These are phyloP conservation scores for Xylocopa sonorina DNA, from an alignment of 1,140 invertebrate genomes.

Conservation along the genomic window DNA sequence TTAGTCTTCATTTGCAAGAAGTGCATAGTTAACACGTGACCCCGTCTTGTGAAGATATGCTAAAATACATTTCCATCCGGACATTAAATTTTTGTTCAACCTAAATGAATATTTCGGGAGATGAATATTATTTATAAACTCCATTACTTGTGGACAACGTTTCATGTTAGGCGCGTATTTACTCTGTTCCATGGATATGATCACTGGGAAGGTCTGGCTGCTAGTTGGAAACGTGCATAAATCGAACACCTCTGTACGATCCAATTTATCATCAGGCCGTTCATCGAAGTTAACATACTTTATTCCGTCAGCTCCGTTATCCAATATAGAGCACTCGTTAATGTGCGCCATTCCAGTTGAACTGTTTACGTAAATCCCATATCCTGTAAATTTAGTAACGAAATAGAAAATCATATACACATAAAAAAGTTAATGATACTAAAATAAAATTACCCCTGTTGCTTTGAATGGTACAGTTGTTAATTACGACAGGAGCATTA, in stretches of 20 bases:
- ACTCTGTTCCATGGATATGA: slow-evolving; percentile 89
- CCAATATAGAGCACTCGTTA: slow-evolving; percentile 87
- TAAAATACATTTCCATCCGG: slow-evolving; percentile 60
- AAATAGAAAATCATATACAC: neutral
- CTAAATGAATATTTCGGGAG: neutral
- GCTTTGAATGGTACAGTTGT: slow-evolving; percentile 90
- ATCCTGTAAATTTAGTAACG: slow-evolving; percentile 83
- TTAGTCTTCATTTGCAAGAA: slow-evolving; percentile 90
- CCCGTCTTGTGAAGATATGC: slow-evolving; percentile 88
- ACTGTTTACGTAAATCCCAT: slow-evolving; percentile 94
- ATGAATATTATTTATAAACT: neutral
- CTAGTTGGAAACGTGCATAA: slow-evolving; percentile 91
- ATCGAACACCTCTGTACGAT: slow-evolving; percentile 89
- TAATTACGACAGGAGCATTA: slow-evolving; percentile 89
- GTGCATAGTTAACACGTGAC: slow-evolving; percentile 91
- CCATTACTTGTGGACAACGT: slow-evolving; percentile 86
- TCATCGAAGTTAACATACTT: slow-evolving; percentile 92
- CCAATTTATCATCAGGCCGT: slow-evolving; percentile 86
- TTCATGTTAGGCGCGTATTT: slow-evolving; percentile 86
- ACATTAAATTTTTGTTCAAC: neutral
- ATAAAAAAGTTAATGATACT: neutral
- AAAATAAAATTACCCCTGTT: slow-evolving; percentile 86
- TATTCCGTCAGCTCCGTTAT: slow-evolving; percentile 93
- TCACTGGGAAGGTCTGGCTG: slow-evolving; percentile 91
- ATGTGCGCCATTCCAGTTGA: slow-evolving; percentile 89